Conservation (phyloP, 2,113 vertebrate genomes). For the Centropristis striata region DNA sequence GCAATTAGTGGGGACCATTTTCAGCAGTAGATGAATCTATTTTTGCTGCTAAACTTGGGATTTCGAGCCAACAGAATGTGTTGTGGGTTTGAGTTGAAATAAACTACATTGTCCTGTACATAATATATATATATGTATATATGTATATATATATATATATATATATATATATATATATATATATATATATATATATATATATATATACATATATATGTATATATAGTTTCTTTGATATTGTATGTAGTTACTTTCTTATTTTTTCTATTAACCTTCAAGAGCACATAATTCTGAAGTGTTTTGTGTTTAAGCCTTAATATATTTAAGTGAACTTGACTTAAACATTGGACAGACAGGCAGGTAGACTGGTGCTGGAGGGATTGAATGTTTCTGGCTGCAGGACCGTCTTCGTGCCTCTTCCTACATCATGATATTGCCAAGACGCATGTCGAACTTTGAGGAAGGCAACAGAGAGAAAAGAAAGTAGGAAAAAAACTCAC, state of each 20-base stretch:
- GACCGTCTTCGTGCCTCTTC: constrained; percentile 45
- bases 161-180: too few relatives aligned
- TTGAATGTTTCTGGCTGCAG: constrained; percentile 56
- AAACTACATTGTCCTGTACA: too few relatives aligned
- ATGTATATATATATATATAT: too few relatives aligned
- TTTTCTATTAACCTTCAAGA: background rate
- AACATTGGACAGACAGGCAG: constrained; percentile 22
- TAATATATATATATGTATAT: too few relatives aligned
- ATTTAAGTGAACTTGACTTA: constrained; percentile 29
- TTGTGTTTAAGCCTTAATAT: constrained; percentile 11
- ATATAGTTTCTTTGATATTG: background rate
- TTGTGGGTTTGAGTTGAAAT: too few relatives aligned
- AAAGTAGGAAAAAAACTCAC: background rate
- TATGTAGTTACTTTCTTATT: background rate
- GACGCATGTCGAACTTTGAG: constrained; percentile 63
- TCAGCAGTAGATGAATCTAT: too few relatives aligned
- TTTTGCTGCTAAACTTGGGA: too few relatives aligned
- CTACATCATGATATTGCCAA: constrained; percentile 63
- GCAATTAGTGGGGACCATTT: too few relatives aligned
- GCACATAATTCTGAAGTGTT: background rate
- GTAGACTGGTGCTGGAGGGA: constrained; percentile 50
- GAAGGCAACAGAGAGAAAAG: constrained; percentile 21
- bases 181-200: too few relatives aligned
- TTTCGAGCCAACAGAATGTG: too few relatives aligned
- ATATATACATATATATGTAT: too few relatives aligned